Conservation (phyloP, 2,888 invertebrate species). For the Encarsia formosa region DNA sequence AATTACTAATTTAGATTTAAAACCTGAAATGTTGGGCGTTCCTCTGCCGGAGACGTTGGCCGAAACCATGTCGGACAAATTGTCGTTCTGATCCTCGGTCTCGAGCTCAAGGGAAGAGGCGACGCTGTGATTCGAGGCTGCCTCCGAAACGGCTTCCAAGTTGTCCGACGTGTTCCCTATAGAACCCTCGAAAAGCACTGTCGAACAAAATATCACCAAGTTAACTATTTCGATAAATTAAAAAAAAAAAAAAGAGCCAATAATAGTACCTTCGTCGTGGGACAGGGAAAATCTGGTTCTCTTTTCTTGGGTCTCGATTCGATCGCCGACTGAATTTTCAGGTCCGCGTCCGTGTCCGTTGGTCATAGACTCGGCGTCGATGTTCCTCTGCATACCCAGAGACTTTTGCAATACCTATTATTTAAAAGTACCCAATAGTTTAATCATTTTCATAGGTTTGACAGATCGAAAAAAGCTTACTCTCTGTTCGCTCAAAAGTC, state of each 20-base stretch:
- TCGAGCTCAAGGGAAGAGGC: constrained; percentile 86
- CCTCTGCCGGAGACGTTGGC: constrained; percentile 91
- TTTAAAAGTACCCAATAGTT: too few relatives aligned
- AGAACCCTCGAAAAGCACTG: constrained; percentile 61
- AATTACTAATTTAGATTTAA: neutral
- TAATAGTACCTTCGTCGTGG: constrained; percentile 66
- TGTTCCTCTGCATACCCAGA: constrained; percentile 43
- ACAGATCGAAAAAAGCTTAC: constrained; percentile 40
- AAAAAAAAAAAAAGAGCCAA: constrained; percentile 2
- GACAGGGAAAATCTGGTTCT: constrained; percentile 70
- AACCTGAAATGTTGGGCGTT: constrained; percentile 88
- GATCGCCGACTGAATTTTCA: constrained; percentile 42
- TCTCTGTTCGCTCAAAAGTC: constrained; percentile 65
- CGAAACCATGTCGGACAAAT: constrained; percentile 95
- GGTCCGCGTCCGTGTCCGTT: constrained; percentile 46
- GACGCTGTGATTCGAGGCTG: constrained; percentile 92
- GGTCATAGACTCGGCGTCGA: constrained; percentile 36
- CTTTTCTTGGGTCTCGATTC: constrained; percentile 50
- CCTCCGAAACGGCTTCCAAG: constrained; percentile 91
- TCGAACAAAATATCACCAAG: constrained; percentile 13
- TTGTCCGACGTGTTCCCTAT: constrained; percentile 90
- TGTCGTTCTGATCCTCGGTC: constrained; percentile 86
- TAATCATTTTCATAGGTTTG: too few relatives aligned
- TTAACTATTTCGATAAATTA: constrained; percentile 3
- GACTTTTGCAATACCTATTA: too few relatives aligned